phyloP scores from a whole-genome alignment of 2,113 vertebrate species.

The Paradisaea rubra region DNA sequence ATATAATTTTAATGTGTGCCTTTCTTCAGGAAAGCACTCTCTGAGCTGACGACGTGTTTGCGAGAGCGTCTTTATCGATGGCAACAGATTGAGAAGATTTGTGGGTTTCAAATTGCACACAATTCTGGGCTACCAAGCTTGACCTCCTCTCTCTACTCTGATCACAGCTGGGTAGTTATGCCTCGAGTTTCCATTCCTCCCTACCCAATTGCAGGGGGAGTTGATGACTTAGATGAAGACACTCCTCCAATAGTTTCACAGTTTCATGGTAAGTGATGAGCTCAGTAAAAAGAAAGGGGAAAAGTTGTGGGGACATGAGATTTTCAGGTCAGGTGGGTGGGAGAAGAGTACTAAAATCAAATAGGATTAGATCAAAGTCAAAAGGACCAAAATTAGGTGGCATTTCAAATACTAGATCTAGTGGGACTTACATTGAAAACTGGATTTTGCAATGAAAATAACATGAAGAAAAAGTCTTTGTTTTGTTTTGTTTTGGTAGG shows the following conservation, averaged over 20 bases:
- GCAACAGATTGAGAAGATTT: constrained; percentile 99
- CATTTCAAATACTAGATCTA: background rate
- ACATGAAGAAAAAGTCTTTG: background rate
- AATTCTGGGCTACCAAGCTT: constrained; percentile 92
- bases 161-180: constrained; percentile 99
- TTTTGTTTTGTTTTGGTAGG: background rate
- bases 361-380: background rate
- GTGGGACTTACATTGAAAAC: background rate
- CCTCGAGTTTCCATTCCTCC: constrained; percentile 93
- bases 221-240: constrained; percentile 96
- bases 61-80: constrained; percentile 96
- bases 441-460: background rate
- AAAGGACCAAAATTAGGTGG: background rate
- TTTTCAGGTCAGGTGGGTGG: background rate
- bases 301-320: background rate
- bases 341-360: background rate
- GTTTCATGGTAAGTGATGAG: constrained; percentile 81
- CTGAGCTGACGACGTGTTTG: constrained; percentile 92
- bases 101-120: constrained; percentile 92
- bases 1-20: background rate
- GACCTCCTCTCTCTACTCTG: constrained; percentile 93
- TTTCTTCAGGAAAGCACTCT: constrained; percentile 86
- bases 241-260: constrained; percentile 94
- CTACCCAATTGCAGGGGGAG: constrained; percentile 94
- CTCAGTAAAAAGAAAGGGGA: background rate